Conservation (phyloP, 2,113 vertebrate genomes). For the Nothocercus julius region DNA sequence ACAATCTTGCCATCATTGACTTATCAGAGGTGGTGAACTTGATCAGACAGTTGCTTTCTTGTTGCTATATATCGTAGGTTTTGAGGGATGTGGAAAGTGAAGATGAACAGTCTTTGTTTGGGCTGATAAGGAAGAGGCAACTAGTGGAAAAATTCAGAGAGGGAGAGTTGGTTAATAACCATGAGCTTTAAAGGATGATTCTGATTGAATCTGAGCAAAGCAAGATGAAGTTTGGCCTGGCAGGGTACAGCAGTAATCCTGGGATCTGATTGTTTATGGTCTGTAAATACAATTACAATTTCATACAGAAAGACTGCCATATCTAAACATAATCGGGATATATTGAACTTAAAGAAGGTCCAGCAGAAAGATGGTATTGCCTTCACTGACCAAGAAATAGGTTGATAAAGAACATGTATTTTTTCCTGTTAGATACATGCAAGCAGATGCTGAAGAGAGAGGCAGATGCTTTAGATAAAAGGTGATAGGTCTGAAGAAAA, state of each 20-base stretch:
- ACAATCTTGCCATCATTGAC: background rate
- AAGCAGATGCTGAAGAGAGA: slow-evolving; percentile 22
- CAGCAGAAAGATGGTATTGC: background rate
- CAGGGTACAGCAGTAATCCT: background rate
- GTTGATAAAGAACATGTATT: background rate
- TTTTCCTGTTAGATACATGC: background rate
- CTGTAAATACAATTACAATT: background rate
- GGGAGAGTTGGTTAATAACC: background rate
- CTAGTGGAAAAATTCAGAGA: background rate
- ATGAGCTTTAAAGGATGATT: slow-evolving; percentile 16
- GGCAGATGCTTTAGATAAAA: background rate
- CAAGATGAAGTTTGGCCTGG: background rate
- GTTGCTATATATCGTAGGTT: background rate
- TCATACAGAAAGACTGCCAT: background rate
- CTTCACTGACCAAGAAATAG: background rate
- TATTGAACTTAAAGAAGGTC: background rate
- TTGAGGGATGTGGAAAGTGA: background rate
- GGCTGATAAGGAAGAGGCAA: background rate
- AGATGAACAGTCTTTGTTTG: background rate
- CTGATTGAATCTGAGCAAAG: slow-evolving; percentile 9
- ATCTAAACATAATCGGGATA: background rate
- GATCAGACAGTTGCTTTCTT: background rate
- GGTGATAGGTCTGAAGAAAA: background rate
- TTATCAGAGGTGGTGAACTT: background rate
- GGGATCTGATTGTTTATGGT: background rate